A percentile compares a stretch with the other conserved stretches of the same genome.
Conservation (phyloP, 2,797 vertebrate genomes). For the Pseudotriccus pelzelni region DNA sequence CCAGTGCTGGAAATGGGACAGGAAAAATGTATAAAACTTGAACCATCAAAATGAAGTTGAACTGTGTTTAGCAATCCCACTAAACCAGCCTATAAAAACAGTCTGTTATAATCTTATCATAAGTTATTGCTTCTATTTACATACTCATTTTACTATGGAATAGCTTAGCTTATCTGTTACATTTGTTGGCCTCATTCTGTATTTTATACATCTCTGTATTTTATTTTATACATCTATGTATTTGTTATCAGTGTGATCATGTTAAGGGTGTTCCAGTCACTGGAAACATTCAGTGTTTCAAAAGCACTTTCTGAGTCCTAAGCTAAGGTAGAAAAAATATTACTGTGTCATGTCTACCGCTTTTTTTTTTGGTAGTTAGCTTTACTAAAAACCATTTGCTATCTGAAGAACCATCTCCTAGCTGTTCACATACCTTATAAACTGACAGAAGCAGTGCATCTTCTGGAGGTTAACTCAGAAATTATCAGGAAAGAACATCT, state of each 20-base stretch:
- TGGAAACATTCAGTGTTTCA: background rate
- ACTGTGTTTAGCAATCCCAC: background rate
- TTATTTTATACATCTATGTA: no score
- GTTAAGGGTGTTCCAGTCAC: background rate
- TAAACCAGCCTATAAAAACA: background rate
- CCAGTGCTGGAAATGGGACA: background rate
- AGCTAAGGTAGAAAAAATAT: background rate
- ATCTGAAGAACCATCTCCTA: background rate
- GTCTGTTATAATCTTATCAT: background rate
- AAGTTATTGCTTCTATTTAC: background rate
- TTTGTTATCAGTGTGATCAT: background rate
- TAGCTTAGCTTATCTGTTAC: background rate
- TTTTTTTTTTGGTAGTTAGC: background rate
- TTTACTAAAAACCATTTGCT: background rate
- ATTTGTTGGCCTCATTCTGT: background rate
- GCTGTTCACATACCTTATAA: background rate
- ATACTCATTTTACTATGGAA: background rate
- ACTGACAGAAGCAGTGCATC: background rate
- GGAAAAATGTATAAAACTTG: background rate
- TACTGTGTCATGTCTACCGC: background rate
- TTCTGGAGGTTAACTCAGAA: background rate
- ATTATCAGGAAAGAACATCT: background rate
- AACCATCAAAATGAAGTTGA: background rate
- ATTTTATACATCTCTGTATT: no score
- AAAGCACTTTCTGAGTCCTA: background rate